A percentile compares a stretch with the other conserved stretches of the same genome.
Evolutionary conservation across 2,113 vertebrate species (phyloP).

Genomic region (Oryzias javanicus): DNA sequence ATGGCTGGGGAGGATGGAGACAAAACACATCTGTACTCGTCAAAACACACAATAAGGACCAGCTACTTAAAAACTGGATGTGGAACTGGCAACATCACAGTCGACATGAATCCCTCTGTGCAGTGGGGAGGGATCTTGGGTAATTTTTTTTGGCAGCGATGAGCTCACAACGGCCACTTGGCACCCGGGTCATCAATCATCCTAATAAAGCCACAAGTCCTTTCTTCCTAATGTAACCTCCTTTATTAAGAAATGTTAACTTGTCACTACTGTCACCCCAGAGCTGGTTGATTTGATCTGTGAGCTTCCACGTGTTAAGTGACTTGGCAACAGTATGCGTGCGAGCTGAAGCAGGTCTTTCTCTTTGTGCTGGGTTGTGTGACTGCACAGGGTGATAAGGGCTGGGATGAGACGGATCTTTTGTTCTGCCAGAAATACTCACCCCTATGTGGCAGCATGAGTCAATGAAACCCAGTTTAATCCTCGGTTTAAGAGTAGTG

Average conservation of each 20-base stretch:
- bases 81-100: constrained; percentile 14
- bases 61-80: constrained; percentile 23
- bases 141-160: constrained; percentile 29
- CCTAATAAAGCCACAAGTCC: constrained; percentile 32
- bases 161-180: constrained; percentile 15
- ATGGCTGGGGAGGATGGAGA: not conserved
- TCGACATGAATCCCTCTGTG: constrained; percentile 16
- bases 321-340: not conserved
- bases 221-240: constrained; percentile 13
- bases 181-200: constrained; percentile 23
- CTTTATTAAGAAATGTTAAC: constrained; percentile 10
- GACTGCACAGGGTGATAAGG: constrained; percentile 66
- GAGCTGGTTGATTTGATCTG: not conserved
- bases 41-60: constrained; percentile 7
- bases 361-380: constrained; percentile 55
- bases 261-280: constrained; percentile 14
- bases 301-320: constrained; percentile 12
- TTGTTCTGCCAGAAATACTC: constrained; percentile 65
- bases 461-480: constrained; percentile 58
- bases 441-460: constrained; percentile 42
- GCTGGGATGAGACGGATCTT: constrained; percentile 27
- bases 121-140: constrained; percentile 16
- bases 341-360: constrained; percentile 15
- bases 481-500: constrained; percentile 40
- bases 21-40: constrained; percentile 16